Evolutionary conservation across 2,113 vertebrate genomes (phyloP).

Genomic region (Thunnus maccoyii): DNA sequence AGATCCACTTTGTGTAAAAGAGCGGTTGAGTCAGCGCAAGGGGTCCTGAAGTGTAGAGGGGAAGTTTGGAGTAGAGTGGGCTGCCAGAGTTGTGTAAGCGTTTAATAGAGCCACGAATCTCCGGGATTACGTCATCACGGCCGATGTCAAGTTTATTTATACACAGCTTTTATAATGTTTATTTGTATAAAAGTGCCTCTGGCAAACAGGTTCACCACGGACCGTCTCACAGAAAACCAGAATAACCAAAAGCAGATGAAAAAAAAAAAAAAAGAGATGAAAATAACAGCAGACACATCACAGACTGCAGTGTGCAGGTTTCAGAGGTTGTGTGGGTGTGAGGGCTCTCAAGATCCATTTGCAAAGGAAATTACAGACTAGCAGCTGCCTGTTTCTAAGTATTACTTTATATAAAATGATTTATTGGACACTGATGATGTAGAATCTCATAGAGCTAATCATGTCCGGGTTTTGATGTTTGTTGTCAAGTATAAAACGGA

Average conservation of each 20-base stretch:
- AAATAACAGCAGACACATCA: conserved; percentile 52
- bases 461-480: neutral
- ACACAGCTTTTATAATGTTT: conserved; percentile 56
- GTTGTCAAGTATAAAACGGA: neutral
- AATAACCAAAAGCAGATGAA: conserved; percentile 43
- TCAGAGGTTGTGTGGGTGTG: conserved; percentile 58
- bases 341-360: conserved; percentile 56
- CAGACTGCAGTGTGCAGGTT: conserved; percentile 26
- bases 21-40: conserved; percentile 69
- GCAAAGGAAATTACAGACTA: conserved; percentile 43
- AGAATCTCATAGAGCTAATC: neutral
- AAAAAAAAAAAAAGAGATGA: conserved; percentile 44
- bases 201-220: conserved; percentile 27
- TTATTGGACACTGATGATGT: neutral
- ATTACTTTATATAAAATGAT: conserved; percentile 7
- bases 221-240: conserved; percentile 2
- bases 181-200: conserved; percentile 50
- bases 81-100: conserved; percentile 70
- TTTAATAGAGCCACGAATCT: conserved; percentile 62
- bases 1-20: conserved; percentile 67
- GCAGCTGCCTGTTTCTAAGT: conserved; percentile 18
- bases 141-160: conserved; percentile 67
- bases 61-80: conserved; percentile 71
- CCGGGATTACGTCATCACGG: conserved; percentile 67
- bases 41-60: conserved; percentile 67